Evolutionary conservation across 1,140 invertebrate species (phyloP), one percentile per base, ranked within the genome.

Genomic region (Drosophila ohnishii): DNA sequence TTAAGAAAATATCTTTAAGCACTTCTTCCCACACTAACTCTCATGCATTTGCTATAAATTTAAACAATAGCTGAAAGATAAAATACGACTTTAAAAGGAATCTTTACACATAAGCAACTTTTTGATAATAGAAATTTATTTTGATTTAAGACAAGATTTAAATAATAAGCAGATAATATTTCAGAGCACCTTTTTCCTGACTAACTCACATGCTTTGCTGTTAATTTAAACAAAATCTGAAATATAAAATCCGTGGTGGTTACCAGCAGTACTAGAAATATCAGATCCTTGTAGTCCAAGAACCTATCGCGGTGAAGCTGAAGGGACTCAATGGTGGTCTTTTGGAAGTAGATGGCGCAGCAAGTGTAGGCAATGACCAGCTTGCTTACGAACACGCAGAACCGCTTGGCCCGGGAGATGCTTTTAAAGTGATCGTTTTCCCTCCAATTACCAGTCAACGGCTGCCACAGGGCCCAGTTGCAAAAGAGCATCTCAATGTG

Each of bases 381-480:
- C 13, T 86, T 86, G 10, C 34, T 57, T 2, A 75, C 0, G 25
- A 78, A 81, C 3, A 81, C 51, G 34, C 62, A 85, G 5, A 10
- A 8, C 10, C 82, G 47, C 35, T 85, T 63, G 14, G 62, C 58
- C 5, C 82, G 82, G 0, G 82, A 58, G 30, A 86, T 30, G 9
- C 14, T 57, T 0, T 55, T 13, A 16, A 16, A 16, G 2, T 19
- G 2, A 19, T 22, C 22, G 10, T n/a, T 44, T 0, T 81, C 78
- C 1, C 78, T 51, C 82, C 82, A 85, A 2, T 8, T 39, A 0
- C 82, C 78, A 0, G 19, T 59, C 0, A 85, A 1, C 0, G 82
- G 82, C n/a, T 81, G 82, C 74, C 74, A 81, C 13, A 85, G 28
- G 4, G 60, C 40, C 77, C 78, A 85, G 22, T 85, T 85, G 30